Percentiles rank a stretch among this genome's conserved stretches.
Conservation (phyloP, 1,140 invertebrate genomes). For the Bathynomus jamesi region DNA sequence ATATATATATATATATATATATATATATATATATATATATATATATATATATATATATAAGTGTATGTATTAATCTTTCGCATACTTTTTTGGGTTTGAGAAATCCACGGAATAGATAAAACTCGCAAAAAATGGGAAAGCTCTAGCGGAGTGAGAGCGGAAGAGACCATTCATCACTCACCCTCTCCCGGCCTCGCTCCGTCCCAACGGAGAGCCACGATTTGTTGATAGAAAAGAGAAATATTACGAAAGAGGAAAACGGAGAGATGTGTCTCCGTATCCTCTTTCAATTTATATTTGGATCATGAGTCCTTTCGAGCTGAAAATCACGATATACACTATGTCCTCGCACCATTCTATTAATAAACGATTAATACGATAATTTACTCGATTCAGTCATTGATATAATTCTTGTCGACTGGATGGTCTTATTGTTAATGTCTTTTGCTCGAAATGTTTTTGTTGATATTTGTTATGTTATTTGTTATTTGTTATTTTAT, state of each 20-base stretch:
- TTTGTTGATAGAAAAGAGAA: not conserved
- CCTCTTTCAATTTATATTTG: not conserved
- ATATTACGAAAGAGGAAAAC: not conserved
- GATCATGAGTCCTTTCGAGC: not conserved
- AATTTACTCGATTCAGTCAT: too few relatives aligned
- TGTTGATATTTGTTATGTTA: too few relatives aligned
- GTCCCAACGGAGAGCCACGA: not conserved
- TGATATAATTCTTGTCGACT: too few relatives aligned
- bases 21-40: constrained; percentile 3
- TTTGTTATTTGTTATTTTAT: too few relatives aligned
- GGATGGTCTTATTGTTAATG: too few relatives aligned
- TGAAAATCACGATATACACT: too few relatives aligned
- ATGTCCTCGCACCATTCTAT: too few relatives aligned
- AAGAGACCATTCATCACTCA: not conserved
- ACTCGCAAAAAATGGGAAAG: not conserved
- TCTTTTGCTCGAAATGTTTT: too few relatives aligned
- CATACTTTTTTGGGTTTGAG: not conserved
- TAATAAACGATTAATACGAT: too few relatives aligned
- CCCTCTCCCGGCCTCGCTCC: not conserved
- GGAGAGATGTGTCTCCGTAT: not conserved
- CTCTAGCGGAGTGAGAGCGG: not conserved
- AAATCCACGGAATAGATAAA: not conserved
- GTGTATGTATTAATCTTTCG: not conserved
- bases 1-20: too few relatives aligned
- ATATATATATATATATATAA: not conserved